Evolutionary conservation across 1,140 invertebrate species (phyloP).

Genomic region (Cecropterus lyciades): DNA sequence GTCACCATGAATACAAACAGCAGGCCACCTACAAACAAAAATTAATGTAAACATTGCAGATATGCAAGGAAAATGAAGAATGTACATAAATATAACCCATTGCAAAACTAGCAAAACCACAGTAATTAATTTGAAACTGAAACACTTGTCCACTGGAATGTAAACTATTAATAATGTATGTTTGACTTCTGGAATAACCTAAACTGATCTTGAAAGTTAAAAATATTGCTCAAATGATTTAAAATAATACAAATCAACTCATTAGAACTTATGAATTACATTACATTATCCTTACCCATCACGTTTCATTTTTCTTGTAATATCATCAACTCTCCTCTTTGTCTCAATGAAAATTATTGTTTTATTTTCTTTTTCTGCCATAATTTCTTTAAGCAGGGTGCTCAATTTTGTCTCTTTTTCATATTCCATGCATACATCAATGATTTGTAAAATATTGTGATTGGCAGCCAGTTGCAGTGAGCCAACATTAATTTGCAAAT

Average conservation of each 20-base stretch:
- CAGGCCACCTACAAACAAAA: slow-evolving; percentile 86
- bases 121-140: no score
- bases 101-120: no score
- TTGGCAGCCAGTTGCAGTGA: slow-evolving; percentile 94
- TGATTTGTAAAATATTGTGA: slow-evolving; percentile 96
- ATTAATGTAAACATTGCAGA: background rate
- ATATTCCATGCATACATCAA: slow-evolving; percentile 94
- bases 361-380: slow-evolving; percentile 94
- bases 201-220: no score
- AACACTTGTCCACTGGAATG: no score
- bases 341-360: slow-evolving; percentile 97
- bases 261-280: background rate
- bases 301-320: slow-evolving; percentile 93
- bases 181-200: no score
- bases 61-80: no score
- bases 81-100: no score
- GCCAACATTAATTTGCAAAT: slow-evolving; percentile 95
- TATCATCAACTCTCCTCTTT: slow-evolving; percentile 95
- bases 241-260: no score
- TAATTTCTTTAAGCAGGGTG: slow-evolving; percentile 92
- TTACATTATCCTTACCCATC: slow-evolving; percentile 87
- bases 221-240: no score
- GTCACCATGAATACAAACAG: slow-evolving; percentile 94
- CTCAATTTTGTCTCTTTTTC: slow-evolving; percentile 92
- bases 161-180: no score